Evolutionary conservation across 2,797 vertebrate species (phyloP).

Genomic region (Aphelocoma californica): DNA sequence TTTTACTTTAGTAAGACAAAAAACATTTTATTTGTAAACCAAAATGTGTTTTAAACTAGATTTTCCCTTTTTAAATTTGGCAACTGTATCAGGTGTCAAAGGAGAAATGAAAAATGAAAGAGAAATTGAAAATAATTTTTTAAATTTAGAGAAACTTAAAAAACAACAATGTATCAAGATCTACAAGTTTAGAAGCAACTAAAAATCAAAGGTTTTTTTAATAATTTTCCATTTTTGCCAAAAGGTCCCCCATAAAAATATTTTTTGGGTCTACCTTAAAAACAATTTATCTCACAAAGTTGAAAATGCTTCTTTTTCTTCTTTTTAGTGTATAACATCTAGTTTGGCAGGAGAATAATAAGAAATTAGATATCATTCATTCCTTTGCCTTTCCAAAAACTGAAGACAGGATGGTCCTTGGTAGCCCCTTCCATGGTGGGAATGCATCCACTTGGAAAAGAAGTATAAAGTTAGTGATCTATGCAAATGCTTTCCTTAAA

Average conservation of each 20-base stretch:
- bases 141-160: not conserved
- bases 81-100: not conserved
- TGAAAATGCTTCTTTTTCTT: not conserved
- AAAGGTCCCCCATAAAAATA: not conserved
- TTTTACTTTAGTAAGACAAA: not conserved
- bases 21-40: not conserved
- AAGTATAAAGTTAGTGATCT: not conserved
- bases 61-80: not conserved
- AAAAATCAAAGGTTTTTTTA: accelerated
- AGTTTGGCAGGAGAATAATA: not conserved
- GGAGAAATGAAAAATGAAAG: not conserved
- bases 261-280: not conserved
- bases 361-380: not conserved
- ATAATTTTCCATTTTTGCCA: not conserved
- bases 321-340: not conserved
- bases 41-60: not conserved
- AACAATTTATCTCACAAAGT: not conserved
- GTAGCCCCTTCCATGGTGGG: not conserved
- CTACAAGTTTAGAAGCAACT: not conserved
- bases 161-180: not conserved
- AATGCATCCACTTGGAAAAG: not conserved
- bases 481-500: not conserved
- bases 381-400: not conserved
- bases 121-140: not conserved
- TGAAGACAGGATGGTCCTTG: not conserved